phyloP scores from a whole-genome alignment of 2,113 vertebrate species.

The Albula glossodonta region DNA sequence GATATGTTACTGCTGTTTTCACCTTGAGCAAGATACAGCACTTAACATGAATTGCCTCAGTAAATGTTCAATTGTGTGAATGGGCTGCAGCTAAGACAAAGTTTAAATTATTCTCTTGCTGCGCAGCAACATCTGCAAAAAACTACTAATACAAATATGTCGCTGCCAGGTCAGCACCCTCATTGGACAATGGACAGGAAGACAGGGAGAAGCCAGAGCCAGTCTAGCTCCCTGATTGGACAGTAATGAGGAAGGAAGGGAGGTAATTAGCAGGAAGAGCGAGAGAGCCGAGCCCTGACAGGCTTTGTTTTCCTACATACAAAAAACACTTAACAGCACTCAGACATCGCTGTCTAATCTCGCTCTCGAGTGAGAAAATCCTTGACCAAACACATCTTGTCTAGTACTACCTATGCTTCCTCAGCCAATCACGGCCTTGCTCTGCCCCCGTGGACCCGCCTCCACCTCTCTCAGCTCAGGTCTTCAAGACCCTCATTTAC shows the following conservation, averaged over 20 bases:
- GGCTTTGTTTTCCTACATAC: background rate
- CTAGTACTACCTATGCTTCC: background rate
- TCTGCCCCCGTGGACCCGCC: background rate
- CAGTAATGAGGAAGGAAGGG: too few species aligned
- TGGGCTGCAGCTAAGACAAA: background rate
- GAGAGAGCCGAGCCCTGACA: too few species aligned
- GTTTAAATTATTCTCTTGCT: too few species aligned
- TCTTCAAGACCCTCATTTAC: too few species aligned
- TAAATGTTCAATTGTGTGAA: background rate
- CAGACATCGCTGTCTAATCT: background rate
- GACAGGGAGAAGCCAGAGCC: background rate
- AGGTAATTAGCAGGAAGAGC: too few species aligned
- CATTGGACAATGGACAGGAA: background rate
- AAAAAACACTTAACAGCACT: background rate
- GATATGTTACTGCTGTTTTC: background rate
- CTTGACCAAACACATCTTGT: background rate
- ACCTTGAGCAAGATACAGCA: too few species aligned
- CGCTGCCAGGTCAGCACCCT: background rate
- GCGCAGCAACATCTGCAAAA: too few species aligned
- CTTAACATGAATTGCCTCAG: too few species aligned
- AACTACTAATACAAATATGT: background rate
- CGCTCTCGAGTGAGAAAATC: background rate
- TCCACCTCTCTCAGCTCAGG: too few species aligned
- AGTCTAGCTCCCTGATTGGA: background rate
- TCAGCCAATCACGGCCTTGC: background rate